Conservation (phyloP, 2,888 invertebrate genomes). For the Melitaea athalia region DNA sequence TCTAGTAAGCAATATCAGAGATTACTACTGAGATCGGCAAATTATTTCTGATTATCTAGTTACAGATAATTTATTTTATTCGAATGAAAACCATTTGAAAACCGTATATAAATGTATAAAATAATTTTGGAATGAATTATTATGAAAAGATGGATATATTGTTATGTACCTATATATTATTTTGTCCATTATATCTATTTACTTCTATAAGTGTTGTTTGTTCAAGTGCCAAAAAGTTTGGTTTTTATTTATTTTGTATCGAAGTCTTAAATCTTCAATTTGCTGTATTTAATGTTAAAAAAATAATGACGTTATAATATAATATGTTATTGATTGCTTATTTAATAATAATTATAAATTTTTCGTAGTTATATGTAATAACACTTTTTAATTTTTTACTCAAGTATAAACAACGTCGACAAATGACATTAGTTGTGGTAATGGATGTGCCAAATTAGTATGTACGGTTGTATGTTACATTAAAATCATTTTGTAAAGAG, state of each 20-base stretch:
- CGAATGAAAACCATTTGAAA: neutral
- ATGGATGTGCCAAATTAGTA: neutral
- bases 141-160: neutral
- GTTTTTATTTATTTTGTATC: neutral
- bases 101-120: neutral
- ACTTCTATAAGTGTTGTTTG: slow-evolving; percentile 12
- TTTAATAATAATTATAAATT: neutral
- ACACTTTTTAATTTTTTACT: neutral
- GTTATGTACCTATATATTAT: neutral
- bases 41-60: no score
- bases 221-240: slow-evolving; percentile 22
- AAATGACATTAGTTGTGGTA: neutral
- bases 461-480: slow-evolving; percentile 3
- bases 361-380: neutral
- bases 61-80: neutral
- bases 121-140: neutral
- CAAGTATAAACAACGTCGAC: neutral
- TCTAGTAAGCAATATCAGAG: no score
- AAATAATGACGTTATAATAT: slow-evolving; percentile 3
- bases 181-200: neutral
- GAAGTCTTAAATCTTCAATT: slow-evolving; percentile 8
- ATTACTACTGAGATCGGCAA: no score
- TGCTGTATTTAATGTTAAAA: slow-evolving; percentile 12
- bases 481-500: slow-evolving; percentile 4
- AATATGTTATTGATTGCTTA: slow-evolving; percentile 6